Evolutionary conservation across 2,888 invertebrate species (phyloP), one percentile per base, ranked within the genome.

Genomic region (Ormia ochracea): DNA sequence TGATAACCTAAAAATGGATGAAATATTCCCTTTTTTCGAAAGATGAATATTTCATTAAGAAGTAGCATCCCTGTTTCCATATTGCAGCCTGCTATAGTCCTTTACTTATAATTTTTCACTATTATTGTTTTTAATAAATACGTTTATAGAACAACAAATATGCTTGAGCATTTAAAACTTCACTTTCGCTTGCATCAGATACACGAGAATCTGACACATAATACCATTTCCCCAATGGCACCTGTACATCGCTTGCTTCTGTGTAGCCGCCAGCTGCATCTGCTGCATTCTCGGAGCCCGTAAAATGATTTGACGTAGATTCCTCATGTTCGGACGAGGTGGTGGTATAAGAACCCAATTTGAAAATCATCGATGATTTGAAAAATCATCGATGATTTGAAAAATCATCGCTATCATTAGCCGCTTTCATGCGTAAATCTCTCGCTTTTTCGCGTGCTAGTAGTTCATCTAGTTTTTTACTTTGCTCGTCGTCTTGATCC

Each of bases 81-180:
- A 9, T 36, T 52, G 31, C n/a, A 48, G 17, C n/a, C 23, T 63
- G 6, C 12, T 43, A 6, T 38, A 66, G n/a, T 28, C 45, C 3
- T 38, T 36, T 36, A 38, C 52, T 26, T 61, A 56, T n/a, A 26
- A 54, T 31, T 59, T 31, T 31, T 48, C n/a, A 38, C 48, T 72
- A 3, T 31, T 23, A 12, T 19, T 54, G 10, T 31, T 28, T 19
- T 41, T 56, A 96, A 89, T 94, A 91, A 89, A 98, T 94, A 89
- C 98, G 93, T 90, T 98, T 98, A 90, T 99, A 99, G 91, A 99
- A 99, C 41, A 99, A 92, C 63, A 99, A 92, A 90, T 99, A 99
- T 14, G 99, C 98, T 90, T 98, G 96, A 77, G 95, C 94, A 83
- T 92, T 91, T 52, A 97, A 91, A 75, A 98, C 98, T 82, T 93